phyloP scores from a whole-genome alignment of 1,140 invertebrate species.

The roundworm (Caenorhabditis elegans) region DNA sequence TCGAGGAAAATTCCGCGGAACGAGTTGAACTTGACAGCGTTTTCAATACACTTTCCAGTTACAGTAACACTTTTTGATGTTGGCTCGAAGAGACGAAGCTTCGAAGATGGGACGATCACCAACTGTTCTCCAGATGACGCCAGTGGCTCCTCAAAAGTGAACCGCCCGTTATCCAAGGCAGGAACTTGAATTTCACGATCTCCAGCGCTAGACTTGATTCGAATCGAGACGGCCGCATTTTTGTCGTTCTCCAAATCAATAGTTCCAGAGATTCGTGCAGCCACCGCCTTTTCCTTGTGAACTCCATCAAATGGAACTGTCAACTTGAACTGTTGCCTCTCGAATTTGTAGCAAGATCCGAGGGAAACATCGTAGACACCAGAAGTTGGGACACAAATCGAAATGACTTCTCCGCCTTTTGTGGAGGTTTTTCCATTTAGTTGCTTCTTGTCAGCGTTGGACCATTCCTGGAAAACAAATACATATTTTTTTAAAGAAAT shows the following conservation, averaged over 20 bases:
- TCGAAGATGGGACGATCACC: slow-evolving; percentile 7
- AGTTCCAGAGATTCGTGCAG: slow-evolving; percentile 27
- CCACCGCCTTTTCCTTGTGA: slow-evolving; percentile 6
- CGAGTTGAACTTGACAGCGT: slow-evolving; percentile 22
- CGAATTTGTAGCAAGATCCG: slow-evolving; percentile 42
- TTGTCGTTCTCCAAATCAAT: slow-evolving; percentile 16
- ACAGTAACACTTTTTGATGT: background rate
- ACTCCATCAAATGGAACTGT: slow-evolving; percentile 49
- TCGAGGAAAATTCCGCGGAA: slow-evolving; percentile 70
- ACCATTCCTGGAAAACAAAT: slow-evolving; percentile 39
- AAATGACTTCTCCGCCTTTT: slow-evolving; percentile 32
- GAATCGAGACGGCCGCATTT: background rate
- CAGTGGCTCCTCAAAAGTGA: slow-evolving; percentile 44
- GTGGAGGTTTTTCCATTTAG: slow-evolving; percentile 10
- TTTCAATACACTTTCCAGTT: slow-evolving; percentile 33
- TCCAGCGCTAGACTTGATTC: slow-evolving; percentile 29
- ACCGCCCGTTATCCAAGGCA: background rate
- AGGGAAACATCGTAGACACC: slow-evolving; percentile 31
- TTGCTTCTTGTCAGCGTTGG: slow-evolving; percentile 37
- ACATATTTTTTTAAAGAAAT: no score
- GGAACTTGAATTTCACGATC: slow-evolving; percentile 39
- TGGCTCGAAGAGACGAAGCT: slow-evolving; percentile 75
- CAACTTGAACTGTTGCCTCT: slow-evolving; percentile 4
- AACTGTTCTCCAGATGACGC: background rate
- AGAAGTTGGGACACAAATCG: slow-evolving; percentile 42